phyloP scores from a whole-genome alignment of 2,113 vertebrate species.

The Clupea harengus region DNA sequence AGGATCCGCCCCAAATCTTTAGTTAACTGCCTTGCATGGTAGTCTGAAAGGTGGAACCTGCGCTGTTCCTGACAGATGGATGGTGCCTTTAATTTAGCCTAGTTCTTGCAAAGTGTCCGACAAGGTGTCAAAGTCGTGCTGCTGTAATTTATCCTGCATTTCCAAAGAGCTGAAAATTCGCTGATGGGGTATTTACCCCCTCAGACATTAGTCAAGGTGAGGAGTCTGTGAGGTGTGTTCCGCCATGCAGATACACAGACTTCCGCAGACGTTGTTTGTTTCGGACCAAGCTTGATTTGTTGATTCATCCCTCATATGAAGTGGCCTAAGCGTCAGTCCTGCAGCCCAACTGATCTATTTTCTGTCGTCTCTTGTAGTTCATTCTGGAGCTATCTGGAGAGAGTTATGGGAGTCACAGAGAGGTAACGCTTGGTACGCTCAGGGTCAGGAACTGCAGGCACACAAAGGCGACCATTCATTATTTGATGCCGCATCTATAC shows the following conservation, averaged over 20 bases:
- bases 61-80: not conserved
- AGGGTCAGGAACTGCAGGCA: not conserved
- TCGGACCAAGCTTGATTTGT: not conserved
- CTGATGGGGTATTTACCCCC: not conserved
- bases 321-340: not conserved
- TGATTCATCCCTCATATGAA: constrained; percentile 4
- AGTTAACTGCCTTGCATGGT: not conserved
- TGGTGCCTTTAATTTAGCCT: not conserved
- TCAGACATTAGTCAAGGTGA: not conserved
- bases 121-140: not conserved
- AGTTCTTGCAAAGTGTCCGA: not conserved
- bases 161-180: constrained; percentile 14
- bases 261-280: not conserved
- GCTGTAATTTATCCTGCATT: not conserved
- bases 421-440: not conserved
- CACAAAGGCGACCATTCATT: not conserved
- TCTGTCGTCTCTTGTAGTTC: not conserved
- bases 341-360: not conserved
- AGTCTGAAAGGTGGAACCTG: not conserved
- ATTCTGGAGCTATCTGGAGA: not conserved
- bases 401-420: constrained; percentile 6
- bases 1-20: not conserved
- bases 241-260: not conserved
- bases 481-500: not conserved
- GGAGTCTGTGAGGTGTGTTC: not conserved